Evolutionary conservation across 2,113 vertebrate species (phyloP), one percentile per base, ranked within the genome.

Genomic region (Megalops atlanticus): DNA sequence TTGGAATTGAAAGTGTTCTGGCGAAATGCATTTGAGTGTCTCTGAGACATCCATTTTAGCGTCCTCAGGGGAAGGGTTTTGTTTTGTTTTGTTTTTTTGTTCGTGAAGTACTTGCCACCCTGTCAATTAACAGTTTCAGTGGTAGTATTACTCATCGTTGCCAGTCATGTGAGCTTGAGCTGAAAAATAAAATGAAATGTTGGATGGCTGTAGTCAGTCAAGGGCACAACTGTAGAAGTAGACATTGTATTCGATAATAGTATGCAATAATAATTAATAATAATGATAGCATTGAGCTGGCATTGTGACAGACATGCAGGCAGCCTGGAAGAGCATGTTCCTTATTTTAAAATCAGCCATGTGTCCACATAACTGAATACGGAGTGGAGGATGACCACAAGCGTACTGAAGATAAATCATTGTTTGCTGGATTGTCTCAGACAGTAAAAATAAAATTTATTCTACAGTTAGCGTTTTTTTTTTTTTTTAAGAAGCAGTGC

Each of bases 331-430:
- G n/a, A n/a, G 14, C 14, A 45, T 45, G 14, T 45, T 45, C 43
- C 88, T 90, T 88, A 89, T 79, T 89, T 93, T 90, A 90, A 84
- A 33, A 70, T 38, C 15, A 38, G 80, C 49, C 39, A 77, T 89
- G 83, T 15, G 84, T 85, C 86, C 69, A 27, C 16, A 73, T 84
- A 86, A 86, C 75, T 82, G 73, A 92, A 88, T 87, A 87, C 87
- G 36, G 89, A 85, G 79, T 84, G 82, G 76, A 82, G 39, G 82
- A 81, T 74, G 87, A 84, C 87, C 43, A 49, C 31, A 36, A 81
- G 77, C 83, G 82, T 89, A 81, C 81, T 76, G 86, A 89, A 86
- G 86, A 80, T 81, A 91, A 89, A 89, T 86, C 79, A 85, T 41
- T 81, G 75, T 84, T 74, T 69, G 85, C 8, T 74, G 21, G 76